A percentile compares a stretch with the other conserved stretches of the same genome.
Evolutionary conservation across 2,113 vertebrate genomes (phyloP).

Genomic region (Tor tambroides): DNA sequence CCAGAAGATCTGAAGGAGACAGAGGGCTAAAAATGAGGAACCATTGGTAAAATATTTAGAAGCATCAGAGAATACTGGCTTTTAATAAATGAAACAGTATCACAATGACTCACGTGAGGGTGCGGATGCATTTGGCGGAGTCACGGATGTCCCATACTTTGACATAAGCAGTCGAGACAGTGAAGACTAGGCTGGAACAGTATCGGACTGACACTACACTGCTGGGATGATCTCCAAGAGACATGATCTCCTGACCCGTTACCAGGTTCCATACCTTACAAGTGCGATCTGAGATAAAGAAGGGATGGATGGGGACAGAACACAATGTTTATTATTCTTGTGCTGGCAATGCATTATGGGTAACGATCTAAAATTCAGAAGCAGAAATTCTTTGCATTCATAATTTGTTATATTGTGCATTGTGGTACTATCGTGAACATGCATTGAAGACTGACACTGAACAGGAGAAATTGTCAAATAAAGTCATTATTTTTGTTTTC

Average conservation of each 20-base stretch:
- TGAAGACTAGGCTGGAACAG: conserved; percentile 93
- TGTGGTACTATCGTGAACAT: too few relatives aligned
- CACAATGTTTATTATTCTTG: not conserved
- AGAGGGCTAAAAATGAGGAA: not conserved
- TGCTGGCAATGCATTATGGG: not conserved
- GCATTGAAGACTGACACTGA: too few relatives aligned
- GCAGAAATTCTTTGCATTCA: not conserved
- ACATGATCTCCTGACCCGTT: conserved; percentile 99
- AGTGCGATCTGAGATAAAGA: conserved; percentile 83
- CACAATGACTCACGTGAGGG: conserved; percentile 84
- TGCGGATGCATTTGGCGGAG: conserved; percentile 94
- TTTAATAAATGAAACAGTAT: not conserved
- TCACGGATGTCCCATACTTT: conserved; percentile 99
- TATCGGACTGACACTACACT: conserved; percentile 89
- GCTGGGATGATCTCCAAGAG: conserved; percentile 82
- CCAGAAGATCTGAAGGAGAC: conserved; percentile 85
- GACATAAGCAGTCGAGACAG: conserved; percentile 91
- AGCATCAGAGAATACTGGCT: not conserved
- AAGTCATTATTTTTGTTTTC: too few relatives aligned
- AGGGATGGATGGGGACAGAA: not conserved
- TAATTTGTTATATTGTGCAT: not conserved
- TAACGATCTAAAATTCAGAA: not conserved
- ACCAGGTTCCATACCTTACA: conserved; percentile 99
- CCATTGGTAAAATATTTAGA: not conserved
- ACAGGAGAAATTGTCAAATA: too few relatives aligned